These are phyloP conservation scores for Ciona savignyi DNA, from an alignment of 23 tunicate species.

Conservation along the genomic window DNA sequence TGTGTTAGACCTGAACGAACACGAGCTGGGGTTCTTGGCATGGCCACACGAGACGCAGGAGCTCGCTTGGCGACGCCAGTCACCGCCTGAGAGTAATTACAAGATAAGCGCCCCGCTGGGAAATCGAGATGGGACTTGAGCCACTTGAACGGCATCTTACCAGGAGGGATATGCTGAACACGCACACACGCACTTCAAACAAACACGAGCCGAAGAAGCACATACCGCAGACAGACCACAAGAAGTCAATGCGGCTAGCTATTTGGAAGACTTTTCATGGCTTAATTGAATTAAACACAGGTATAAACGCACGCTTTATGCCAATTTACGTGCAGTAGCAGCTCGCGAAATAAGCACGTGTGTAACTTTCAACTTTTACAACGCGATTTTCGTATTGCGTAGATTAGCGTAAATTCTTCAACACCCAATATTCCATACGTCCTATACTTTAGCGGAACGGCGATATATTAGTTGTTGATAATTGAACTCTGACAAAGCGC, in stretches of 20 bases:
- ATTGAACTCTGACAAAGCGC: too few species aligned
- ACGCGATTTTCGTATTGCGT: too few species aligned
- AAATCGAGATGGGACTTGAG: neutral
- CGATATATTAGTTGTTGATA: too few species aligned
- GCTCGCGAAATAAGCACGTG: neutral
- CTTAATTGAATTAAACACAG: neutral
- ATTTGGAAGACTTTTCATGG: neutral
- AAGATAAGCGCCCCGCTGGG: neutral
- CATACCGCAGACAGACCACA: neutral
- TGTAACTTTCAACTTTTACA: neutral
- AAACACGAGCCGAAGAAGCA: neutral
- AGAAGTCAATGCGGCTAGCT: neutral
- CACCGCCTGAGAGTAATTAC: conserved; percentile 1
- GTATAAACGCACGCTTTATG: neutral
- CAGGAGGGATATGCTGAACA: neutral
- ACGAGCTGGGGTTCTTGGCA: neutral
- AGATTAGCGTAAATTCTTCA: too few species aligned
- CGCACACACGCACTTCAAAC: conserved; percentile 2
- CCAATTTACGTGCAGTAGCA: neutral
- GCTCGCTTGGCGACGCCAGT: neutral
- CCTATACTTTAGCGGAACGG: too few species aligned
- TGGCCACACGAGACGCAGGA: neutral
- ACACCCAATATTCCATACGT: too few species aligned
- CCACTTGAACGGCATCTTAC: neutral
- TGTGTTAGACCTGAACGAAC: too few species aligned